Evolutionary conservation across 2,113 vertebrate species (phyloP).

Genomic region (Indicator maculatus): DNA sequence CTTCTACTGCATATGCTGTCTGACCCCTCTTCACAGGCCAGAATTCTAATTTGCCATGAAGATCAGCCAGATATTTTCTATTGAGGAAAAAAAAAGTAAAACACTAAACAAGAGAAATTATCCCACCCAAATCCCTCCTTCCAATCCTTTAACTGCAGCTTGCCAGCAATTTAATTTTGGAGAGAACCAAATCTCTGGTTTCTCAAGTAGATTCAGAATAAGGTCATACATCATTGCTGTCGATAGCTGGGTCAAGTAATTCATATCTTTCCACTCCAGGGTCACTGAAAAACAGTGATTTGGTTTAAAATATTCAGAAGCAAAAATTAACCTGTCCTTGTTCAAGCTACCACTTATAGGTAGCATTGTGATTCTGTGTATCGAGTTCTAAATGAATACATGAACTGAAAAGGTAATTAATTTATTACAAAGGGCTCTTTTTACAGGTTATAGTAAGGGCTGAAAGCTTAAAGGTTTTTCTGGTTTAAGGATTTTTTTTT

Average conservation of each 20-base stretch:
- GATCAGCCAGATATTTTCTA: neutral
- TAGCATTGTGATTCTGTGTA: neutral
- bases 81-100: neutral
- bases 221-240: neutral
- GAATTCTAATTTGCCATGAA: neutral
- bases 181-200: neutral
- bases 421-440: slow-evolving; percentile 47
- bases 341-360: neutral
- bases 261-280: neutral
- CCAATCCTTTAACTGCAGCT: neutral
- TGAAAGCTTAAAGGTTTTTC: slow-evolving; percentile 10
- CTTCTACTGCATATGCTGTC: neutral
- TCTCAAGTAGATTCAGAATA: neutral
- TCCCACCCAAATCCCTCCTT: neutral
- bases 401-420: slow-evolving; percentile 43
- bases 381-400: neutral
- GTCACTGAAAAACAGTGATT: neutral
- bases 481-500: slow-evolving; percentile 54
- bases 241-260: neutral
- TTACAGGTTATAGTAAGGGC: neutral
- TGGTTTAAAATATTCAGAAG: slow-evolving; percentile 2
- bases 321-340: neutral
- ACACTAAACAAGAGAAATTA: neutral
- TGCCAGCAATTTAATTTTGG: neutral
- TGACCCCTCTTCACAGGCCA: neutral